phyloP scores from a whole-genome alignment of 2,888 invertebrate species.

The Taphrorychus bicolor region DNA sequence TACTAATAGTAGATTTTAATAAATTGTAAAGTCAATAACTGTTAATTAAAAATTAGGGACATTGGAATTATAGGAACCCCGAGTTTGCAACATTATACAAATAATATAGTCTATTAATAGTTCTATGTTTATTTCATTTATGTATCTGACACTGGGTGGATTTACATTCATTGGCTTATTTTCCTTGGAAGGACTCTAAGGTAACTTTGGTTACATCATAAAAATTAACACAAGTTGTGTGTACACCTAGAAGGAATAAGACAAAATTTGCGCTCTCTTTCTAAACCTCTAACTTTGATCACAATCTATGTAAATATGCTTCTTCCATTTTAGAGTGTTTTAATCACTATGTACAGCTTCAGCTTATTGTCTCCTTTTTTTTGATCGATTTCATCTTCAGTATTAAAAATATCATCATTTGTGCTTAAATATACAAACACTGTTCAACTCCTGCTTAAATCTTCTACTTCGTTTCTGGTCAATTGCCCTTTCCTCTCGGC shows the following conservation, averaged over 20 bases:
- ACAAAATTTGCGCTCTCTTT: background rate
- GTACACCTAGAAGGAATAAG: background rate
- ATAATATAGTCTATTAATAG: too few species aligned
- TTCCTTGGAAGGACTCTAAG: background rate
- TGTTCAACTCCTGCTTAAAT: background rate
- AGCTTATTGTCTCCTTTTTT: background rate
- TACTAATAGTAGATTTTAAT: too few species aligned
- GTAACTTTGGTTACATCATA: background rate
- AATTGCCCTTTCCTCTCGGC: background rate
- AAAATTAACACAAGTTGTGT: background rate
- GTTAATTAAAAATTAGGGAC: too few species aligned
- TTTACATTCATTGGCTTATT: background rate
- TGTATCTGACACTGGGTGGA: background rate
- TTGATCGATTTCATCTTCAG: background rate
- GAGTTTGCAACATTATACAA: too few species aligned
- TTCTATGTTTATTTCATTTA: background rate
- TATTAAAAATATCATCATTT: background rate
- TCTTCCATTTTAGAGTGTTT: background rate
- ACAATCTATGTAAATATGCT: background rate
- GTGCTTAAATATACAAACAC: background rate
- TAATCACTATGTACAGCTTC: background rate
- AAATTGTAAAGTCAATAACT: too few species aligned
- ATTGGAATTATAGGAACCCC: too few species aligned
- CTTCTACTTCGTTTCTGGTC: background rate
- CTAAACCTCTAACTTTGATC: background rate